A percentile compares a stretch with the other conserved stretches of the same genome.
These are phyloP conservation scores for Rhingia campestris DNA, from an alignment of 2,888 invertebrate species.

Conservation along the genomic window DNA sequence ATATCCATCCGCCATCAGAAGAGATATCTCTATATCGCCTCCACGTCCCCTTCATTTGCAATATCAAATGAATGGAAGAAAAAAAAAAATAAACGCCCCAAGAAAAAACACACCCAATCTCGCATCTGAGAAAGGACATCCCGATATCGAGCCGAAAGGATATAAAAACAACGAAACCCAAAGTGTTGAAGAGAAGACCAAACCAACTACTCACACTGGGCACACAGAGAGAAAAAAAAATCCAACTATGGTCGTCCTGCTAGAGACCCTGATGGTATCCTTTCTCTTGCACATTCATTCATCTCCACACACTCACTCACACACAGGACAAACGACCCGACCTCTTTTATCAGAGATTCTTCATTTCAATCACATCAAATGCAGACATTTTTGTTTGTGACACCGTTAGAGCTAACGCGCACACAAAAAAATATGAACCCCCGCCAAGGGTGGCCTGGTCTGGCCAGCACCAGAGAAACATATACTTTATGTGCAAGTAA, in stretches of 20 bases:
- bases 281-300: slow-evolving; percentile 72
- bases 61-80: slow-evolving; percentile 30
- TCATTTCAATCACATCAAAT: slow-evolving; percentile 77
- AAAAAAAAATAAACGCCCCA: slow-evolving; percentile 42
- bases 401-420: slow-evolving; percentile 70
- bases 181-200: slow-evolving; percentile 54
- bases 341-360: slow-evolving; percentile 77
- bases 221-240: slow-evolving; percentile 29
- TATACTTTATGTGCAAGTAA: slow-evolving; percentile 32
- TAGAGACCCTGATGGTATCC: slow-evolving; percentile 57
- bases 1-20: slow-evolving; percentile 64
- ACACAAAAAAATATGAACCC: slow-evolving; percentile 27
- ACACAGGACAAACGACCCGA: slow-evolving; percentile 76
- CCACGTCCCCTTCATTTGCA: slow-evolving; percentile 15
- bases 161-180: slow-evolving; percentile 48
- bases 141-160: slow-evolving; percentile 33
- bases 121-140: slow-evolving; percentile 55
- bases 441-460: slow-evolving; percentile 34
- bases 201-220: slow-evolving; percentile 14
- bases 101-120: slow-evolving; percentile 58
- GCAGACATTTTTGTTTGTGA: slow-evolving; percentile 77
- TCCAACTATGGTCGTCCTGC: slow-evolving; percentile 40
- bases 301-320: slow-evolving; percentile 57
- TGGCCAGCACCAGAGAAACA: slow-evolving; percentile 17
- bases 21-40: slow-evolving; percentile 50